Conservation (phyloP, 2,113 vertebrate genomes). For the Mustela lutreola region DNA sequence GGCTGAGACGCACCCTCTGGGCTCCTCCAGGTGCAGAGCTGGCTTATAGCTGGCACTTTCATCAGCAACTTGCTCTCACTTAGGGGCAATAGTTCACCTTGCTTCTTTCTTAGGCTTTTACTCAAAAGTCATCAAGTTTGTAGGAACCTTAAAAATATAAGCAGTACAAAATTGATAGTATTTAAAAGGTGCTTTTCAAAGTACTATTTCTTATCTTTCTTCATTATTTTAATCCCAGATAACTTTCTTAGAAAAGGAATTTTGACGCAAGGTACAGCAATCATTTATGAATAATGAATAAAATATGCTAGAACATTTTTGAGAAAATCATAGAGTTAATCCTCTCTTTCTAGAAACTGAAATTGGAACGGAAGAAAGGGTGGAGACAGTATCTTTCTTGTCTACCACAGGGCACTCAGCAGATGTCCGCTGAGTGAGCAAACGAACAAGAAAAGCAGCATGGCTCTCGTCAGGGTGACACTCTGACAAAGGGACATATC, state of each 20-base stretch:
- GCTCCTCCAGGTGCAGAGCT: slow-evolving; percentile 85
- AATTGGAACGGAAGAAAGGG: neutral
- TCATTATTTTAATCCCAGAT: neutral
- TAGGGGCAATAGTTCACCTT: slow-evolving; percentile 71
- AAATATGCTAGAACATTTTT: neutral
- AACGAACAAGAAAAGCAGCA: neutral
- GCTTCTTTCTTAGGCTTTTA: slow-evolving; percentile 82
- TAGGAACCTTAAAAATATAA: slow-evolving; percentile 92
- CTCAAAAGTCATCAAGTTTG: slow-evolving; percentile 99
- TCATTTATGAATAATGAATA: neutral
- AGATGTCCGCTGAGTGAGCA: neutral
- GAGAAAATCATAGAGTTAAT: slow-evolving; percentile 22
- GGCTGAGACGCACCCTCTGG: slow-evolving; percentile 76
- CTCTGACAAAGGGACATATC: neutral
- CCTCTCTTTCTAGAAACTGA: neutral
- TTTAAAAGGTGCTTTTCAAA: slow-evolving; percentile 24
- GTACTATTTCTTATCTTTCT: slow-evolving; percentile 1
- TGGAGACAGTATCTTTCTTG: neutral
- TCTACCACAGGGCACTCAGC: neutral
- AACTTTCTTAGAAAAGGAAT: neutral
- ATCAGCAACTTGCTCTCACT: slow-evolving; percentile 73
- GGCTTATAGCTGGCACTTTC: slow-evolving; percentile 87
- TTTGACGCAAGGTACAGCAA: neutral
- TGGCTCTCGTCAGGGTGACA: neutral
- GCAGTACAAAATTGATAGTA: neutral